These are phyloP conservation scores for Percopsis omiscomaycus DNA, from an alignment of 2,797 vertebrate genomes.

Conservation along the genomic window DNA sequence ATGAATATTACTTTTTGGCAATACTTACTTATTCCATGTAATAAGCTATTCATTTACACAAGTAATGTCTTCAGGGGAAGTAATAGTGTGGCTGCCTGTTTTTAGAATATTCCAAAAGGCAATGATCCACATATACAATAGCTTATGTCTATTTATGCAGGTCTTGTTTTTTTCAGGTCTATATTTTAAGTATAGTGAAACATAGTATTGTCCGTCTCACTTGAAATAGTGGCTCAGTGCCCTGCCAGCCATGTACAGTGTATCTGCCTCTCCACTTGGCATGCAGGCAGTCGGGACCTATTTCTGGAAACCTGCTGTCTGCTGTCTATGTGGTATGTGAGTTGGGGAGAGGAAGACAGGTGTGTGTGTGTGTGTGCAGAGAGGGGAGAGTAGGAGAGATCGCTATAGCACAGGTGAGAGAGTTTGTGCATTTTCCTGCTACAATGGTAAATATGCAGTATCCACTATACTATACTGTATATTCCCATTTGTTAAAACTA, in stretches of 20 bases:
- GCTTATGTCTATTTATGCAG: slow-evolving; percentile 42
- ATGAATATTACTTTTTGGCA: neutral
- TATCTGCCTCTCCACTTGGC: slow-evolving; percentile 33
- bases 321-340: slow-evolving; percentile 56
- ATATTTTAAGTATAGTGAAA: too few species aligned
- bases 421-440: slow-evolving; percentile 1
- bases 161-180: slow-evolving; percentile 5
- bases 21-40: slow-evolving; percentile 1
- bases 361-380: slow-evolving; percentile 31
- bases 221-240: slow-evolving; percentile 16
- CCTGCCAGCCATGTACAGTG: slow-evolving; percentile 19
- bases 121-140: too few species aligned
- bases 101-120: too few species aligned
- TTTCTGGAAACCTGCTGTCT: slow-evolving; percentile 68
- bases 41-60: slow-evolving; percentile 4
- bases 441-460: neutral
- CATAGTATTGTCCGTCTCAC: slow-evolving; percentile 4
- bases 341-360: slow-evolving; percentile 49
- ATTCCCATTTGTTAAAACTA: too few species aligned
- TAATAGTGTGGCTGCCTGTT: neutral
- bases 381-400: neutral
- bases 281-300: slow-evolving; percentile 56
- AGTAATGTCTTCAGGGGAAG: neutral
- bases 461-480: neutral
- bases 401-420: slow-evolving; percentile 23